A percentile compares a stretch with the other conserved stretches of the same genome.
These are phyloP conservation scores for Chloroceryle amazona DNA, from an alignment of 2,797 vertebrate genomes.

Conservation along the genomic window DNA sequence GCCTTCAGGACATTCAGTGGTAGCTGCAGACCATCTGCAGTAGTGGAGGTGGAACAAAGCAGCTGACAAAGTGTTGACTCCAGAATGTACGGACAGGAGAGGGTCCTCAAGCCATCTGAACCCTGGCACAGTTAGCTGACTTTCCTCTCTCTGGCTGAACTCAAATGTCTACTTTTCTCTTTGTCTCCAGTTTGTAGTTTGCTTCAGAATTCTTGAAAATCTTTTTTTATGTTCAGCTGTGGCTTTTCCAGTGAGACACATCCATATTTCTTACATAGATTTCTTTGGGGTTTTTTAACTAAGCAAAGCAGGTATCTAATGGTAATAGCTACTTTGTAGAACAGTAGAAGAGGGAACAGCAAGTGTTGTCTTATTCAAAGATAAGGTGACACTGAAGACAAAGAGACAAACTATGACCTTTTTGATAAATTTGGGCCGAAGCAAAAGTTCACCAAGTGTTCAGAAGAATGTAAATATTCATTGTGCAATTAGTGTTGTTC, in stretches of 20 bases:
- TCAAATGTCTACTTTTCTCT: neutral
- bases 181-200: neutral
- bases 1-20: neutral
- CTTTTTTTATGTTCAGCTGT: neutral
- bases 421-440: constrained; percentile 19
- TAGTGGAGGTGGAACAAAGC: neutral
- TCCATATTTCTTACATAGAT: neutral
- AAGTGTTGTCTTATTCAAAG: neutral
- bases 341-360: neutral
- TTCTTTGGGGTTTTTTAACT: neutral
- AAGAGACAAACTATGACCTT: neutral
- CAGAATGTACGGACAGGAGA: neutral
- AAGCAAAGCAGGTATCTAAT: neutral
- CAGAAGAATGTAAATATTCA: constrained; percentile 68
- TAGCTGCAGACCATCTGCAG: neutral
- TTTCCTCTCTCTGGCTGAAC: neutral
- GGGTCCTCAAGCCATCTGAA: neutral
- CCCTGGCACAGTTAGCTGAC: neutral
- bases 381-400: neutral
- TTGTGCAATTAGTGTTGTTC: constrained; percentile 66
- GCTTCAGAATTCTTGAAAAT: neutral
- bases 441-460: constrained; percentile 25
- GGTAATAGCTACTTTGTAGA: neutral
- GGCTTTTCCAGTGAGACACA: neutral
- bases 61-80: neutral